A percentile compares a stretch with the other conserved stretches of the same genome.
Conservation (phyloP, 2,797 vertebrate genomes). For the Ptychobarbus kaznakovi region DNA sequence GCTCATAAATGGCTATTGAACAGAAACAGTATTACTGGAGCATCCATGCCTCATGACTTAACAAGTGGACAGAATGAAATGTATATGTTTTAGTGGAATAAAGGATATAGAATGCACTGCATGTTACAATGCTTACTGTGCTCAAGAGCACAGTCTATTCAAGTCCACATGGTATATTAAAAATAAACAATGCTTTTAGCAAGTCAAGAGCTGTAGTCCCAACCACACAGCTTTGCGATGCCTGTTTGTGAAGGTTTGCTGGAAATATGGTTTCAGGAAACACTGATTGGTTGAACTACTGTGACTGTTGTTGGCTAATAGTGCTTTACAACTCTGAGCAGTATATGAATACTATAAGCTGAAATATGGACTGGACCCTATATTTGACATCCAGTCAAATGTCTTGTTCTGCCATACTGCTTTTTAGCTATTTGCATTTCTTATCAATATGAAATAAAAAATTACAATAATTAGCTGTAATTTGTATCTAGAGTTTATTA, state of each 20-base stretch:
- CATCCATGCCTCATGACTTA: background rate
- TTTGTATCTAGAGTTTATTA: background rate
- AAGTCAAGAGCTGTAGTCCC: too few relatives aligned
- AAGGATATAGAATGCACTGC: background rate
- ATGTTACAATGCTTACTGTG: background rate
- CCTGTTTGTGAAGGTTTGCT: background rate
- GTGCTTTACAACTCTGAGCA: background rate
- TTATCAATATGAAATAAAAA: background rate
- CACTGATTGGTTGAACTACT: background rate
- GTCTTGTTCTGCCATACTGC: background rate
- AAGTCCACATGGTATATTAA: background rate
- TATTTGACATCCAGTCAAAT: background rate
- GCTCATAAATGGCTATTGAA: background rate
- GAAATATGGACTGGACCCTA: background rate
- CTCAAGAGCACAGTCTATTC: background rate
- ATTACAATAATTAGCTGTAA: background rate
- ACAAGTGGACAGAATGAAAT: background rate
- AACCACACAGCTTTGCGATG: background rate
- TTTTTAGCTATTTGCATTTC: background rate
- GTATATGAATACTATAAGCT: background rate
- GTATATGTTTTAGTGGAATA: background rate
- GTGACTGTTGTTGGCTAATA: background rate
- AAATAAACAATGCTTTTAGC: background rate
- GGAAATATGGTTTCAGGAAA: background rate
- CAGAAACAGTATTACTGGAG: background rate